phyloP scores from a whole-genome alignment of 2,797 vertebrate genomes.

The Acanthurus tractus region DNA sequence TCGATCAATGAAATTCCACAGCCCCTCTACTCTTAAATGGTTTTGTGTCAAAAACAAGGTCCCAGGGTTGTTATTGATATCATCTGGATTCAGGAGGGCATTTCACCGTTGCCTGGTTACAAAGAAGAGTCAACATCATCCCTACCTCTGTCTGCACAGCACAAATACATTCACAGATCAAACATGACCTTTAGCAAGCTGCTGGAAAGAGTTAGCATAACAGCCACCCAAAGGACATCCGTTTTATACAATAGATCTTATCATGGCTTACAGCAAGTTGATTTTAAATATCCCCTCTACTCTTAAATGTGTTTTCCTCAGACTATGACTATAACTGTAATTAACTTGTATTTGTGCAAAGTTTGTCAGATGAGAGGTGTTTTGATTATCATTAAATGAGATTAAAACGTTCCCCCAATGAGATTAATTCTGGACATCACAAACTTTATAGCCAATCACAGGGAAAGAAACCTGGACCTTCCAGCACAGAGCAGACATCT shows the following conservation, averaged over 20 bases:
- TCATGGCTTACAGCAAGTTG: background rate
- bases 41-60: conserved; percentile 25
- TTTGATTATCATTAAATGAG: too few species aligned
- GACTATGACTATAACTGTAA: too few species aligned
- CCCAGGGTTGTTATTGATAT: conserved; percentile 45
- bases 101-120: conserved; percentile 74
- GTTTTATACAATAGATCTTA: conserved; percentile 43
- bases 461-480: too few species aligned
- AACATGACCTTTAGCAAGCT: conserved; percentile 73
- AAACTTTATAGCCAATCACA: too few species aligned
- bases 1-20: conserved; percentile 19
- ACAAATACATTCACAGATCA: conserved; percentile 68
- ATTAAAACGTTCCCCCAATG: too few species aligned
- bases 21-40: conserved; percentile 10
- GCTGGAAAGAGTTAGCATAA: conserved; percentile 32
- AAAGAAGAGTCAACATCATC: conserved; percentile 64
- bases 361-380: too few species aligned
- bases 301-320: too few species aligned
- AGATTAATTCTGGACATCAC: too few species aligned
- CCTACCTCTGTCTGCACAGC: conserved; percentile 42
- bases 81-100: conserved; percentile 37
- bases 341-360: too few species aligned
- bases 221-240: conserved; percentile 37
- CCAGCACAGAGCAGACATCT: too few species aligned
- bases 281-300: conserved; percentile 9